phyloP scores from a whole-genome alignment of 2,113 vertebrate genomes.

The Falcunculus frontatus region DNA sequence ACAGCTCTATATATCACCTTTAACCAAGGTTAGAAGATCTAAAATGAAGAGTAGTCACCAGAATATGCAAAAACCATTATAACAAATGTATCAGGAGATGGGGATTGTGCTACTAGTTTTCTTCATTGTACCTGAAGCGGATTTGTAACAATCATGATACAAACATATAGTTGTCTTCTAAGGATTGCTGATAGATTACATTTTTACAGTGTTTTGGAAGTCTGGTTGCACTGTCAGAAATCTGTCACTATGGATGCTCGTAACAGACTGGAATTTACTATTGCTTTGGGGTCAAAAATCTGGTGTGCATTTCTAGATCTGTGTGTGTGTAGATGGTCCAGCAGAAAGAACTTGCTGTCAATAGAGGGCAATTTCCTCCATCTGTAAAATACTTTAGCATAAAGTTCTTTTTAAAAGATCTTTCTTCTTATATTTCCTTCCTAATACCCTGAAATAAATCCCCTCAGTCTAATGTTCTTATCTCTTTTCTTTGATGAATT shows the following conservation, averaged over 20 bases:
- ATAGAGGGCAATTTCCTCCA: neutral
- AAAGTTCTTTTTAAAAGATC: neutral
- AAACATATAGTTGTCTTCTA: neutral
- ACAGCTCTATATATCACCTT: neutral
- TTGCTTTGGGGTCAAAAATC: neutral
- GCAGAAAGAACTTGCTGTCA: neutral
- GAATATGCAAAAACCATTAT: neutral
- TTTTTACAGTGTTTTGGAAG: neutral
- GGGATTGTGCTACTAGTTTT: neutral
- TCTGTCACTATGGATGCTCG: neutral
- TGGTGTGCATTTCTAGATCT: neutral
- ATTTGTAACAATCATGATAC: neutral
- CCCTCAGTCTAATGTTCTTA: conserved; percentile 39
- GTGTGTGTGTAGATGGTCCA: neutral
- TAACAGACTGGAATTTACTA: neutral
- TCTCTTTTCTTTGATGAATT: conserved; percentile 44
- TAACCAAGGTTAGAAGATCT: neutral
- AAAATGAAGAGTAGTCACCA: neutral
- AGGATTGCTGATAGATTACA: neutral
- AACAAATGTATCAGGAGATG: neutral
- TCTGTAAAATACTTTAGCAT: neutral
- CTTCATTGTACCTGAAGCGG: neutral
- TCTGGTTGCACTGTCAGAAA: neutral
- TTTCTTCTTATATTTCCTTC: conserved; percentile 37
- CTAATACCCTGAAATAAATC: conserved; percentile 51